A percentile compares a stretch with the other conserved stretches of the same genome.
These are phyloP conservation scores for Stegodyphus dumicola DNA, from an alignment of 1,140 invertebrate genomes.

Conservation along the genomic window DNA sequence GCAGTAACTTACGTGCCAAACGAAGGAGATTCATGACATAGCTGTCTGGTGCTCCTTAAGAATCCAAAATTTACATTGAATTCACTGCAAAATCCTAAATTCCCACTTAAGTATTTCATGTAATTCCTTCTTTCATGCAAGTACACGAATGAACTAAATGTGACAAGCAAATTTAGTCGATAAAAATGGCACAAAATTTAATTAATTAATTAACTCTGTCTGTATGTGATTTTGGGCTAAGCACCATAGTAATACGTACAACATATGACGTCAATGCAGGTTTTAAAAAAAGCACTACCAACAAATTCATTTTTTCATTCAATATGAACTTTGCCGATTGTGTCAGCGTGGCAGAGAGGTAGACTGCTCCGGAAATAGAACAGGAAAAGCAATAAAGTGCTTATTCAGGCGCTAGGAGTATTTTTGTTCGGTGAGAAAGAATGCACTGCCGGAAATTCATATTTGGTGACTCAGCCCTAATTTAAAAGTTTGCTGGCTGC, in stretches of 20 bases:
- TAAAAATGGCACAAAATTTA: neutral
- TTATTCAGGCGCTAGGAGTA: constrained; percentile 50
- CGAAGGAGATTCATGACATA: too few relatives aligned
- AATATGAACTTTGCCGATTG: neutral
- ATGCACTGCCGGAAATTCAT: neutral
- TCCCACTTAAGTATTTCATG: too few relatives aligned
- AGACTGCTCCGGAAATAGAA: constrained; percentile 23
- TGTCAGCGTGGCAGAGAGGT: neutral
- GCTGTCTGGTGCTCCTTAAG: too few relatives aligned
- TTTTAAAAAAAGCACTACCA: neutral
- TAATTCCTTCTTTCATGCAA: too few relatives aligned
- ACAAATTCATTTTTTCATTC: neutral
- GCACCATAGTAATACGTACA: too few relatives aligned
- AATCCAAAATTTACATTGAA: too few relatives aligned
- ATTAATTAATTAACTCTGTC: too few relatives aligned
- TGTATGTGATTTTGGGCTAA: too few relatives aligned
- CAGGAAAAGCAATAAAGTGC: constrained; percentile 29
- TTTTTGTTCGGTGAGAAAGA: constrained; percentile 39
- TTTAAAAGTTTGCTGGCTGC: constrained; percentile 1
- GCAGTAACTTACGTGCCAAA: too few relatives aligned
- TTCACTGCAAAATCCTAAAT: too few relatives aligned
- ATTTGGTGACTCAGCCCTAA: constrained; percentile 29
- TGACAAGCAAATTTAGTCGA: neutral
- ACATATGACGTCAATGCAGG: too few relatives aligned
- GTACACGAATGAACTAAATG: too few relatives aligned